A percentile compares a stretch with the other conserved stretches of the same genome.
Conservation (phyloP, 2,113 vertebrate species). For the Herpetotheres cachinnans region DNA sequence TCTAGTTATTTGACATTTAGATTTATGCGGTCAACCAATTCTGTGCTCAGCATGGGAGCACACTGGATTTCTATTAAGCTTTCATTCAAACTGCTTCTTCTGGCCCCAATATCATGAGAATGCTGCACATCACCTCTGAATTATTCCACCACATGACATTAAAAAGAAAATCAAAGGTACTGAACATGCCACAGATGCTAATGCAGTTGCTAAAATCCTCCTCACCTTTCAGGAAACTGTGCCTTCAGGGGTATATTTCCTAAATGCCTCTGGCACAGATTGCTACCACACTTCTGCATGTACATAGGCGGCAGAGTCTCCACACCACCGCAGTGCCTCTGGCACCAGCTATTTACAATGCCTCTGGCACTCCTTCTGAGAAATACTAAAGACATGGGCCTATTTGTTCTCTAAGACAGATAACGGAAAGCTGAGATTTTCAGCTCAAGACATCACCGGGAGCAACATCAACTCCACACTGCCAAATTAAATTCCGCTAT, state of each 20-base stretch:
- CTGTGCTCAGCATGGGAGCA: background rate
- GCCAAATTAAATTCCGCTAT: background rate
- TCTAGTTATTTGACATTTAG: conserved; percentile 36
- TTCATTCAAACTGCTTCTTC: conserved; percentile 1
- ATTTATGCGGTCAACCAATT: background rate
- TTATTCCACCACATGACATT: background rate
- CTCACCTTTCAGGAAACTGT: background rate
- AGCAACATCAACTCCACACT: background rate
- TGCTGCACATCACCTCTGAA: background rate
- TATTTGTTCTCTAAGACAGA: background rate
- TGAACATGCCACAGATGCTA: background rate
- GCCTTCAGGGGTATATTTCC: background rate
- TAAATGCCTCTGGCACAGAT: background rate
- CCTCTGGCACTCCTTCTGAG: background rate
- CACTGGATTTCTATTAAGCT: background rate
- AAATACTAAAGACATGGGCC: background rate
- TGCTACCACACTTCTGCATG: background rate
- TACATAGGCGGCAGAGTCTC: background rate
- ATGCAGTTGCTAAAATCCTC: background rate
- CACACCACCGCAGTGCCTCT: background rate
- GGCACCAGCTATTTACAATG: background rate
- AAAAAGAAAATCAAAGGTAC: background rate
- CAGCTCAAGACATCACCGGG: background rate
- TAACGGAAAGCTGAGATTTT: background rate
- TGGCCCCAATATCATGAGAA: background rate